phyloP scores from a whole-genome alignment of 2,888 invertebrate genomes.

The Autographa pulchrina region DNA sequence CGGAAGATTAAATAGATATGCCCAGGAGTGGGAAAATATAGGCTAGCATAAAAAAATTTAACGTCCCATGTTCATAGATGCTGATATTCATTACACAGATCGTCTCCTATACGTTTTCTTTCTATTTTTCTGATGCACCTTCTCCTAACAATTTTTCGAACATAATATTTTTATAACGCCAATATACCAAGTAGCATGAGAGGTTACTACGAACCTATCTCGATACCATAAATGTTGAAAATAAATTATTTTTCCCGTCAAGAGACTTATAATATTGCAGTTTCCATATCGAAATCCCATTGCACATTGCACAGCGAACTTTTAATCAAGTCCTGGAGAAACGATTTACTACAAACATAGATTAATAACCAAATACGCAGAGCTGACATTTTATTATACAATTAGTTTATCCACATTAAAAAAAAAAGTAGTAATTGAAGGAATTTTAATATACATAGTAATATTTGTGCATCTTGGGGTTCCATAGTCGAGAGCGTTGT shows the following conservation, averaged over 20 bases:
- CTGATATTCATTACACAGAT: too few species aligned
- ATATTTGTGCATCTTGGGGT: too few species aligned
- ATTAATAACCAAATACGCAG: conserved; percentile 55
- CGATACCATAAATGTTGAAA: conserved; percentile 7
- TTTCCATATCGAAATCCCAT: conserved; percentile 85
- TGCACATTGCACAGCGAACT: conserved; percentile 85
- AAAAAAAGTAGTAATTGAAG: too few species aligned
- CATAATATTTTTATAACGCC: neutral
- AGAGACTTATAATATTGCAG: conserved; percentile 73
- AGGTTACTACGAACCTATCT: neutral
- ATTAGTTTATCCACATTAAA: too few species aligned
- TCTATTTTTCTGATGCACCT: too few species aligned
- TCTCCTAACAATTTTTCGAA: neutral
- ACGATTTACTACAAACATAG: conserved; percentile 82
- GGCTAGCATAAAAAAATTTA: too few species aligned
- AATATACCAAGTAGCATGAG: neutral
- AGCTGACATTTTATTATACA: conserved; percentile 12
- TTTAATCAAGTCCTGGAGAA: conserved; percentile 87
- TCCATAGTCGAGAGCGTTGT: too few species aligned
- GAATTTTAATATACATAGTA: too few species aligned
- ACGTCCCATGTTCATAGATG: too few species aligned
- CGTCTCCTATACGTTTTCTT: too few species aligned
- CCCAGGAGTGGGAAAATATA: too few species aligned
- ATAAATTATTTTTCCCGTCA: conserved; percentile 55
- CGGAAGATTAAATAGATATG: too few species aligned